Evolutionary conservation across 2,888 invertebrate species (phyloP).

Genomic region (Hydrotaea cyrtoneurina): DNA sequence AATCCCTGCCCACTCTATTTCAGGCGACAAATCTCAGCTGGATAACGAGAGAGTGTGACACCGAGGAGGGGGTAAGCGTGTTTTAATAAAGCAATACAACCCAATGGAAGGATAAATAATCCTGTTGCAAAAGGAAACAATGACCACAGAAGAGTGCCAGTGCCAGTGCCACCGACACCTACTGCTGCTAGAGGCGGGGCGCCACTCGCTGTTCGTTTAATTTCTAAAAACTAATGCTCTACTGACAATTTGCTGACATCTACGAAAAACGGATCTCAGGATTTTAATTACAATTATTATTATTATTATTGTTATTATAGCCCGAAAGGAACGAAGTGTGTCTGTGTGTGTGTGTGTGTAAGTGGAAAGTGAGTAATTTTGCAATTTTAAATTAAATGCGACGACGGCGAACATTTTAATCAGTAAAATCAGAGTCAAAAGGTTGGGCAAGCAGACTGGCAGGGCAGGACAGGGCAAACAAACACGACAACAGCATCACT

Average conservation of each 20-base stretch:
- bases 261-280: constrained; percentile 15
- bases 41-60: background rate
- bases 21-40: background rate
- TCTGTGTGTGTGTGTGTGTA: background rate
- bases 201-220: background rate
- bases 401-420: constrained; percentile 41
- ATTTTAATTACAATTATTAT: constrained; percentile 33
- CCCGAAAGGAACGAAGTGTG: background rate
- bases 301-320: constrained; percentile 31
- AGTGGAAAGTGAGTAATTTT: constrained; percentile 17
- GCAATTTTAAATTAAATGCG: constrained; percentile 27
- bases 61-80: background rate
- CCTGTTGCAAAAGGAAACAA: constrained; percentile 11
- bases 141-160: background rate
- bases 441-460: too few relatives aligned
- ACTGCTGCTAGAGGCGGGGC: background rate
- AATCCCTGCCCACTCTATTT: background rate
- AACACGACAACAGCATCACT: background rate
- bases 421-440: constrained; percentile 3
- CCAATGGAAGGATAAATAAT: constrained; percentile 9
- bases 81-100: background rate
- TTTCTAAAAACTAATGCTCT: constrained; percentile 17
- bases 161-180: background rate
- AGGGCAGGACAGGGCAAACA: background rate
- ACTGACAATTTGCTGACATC: constrained; percentile 39